These are phyloP conservation scores for Casuarius casuarius DNA, from an alignment of 2,113 vertebrate genomes.

Conservation along the genomic window DNA sequence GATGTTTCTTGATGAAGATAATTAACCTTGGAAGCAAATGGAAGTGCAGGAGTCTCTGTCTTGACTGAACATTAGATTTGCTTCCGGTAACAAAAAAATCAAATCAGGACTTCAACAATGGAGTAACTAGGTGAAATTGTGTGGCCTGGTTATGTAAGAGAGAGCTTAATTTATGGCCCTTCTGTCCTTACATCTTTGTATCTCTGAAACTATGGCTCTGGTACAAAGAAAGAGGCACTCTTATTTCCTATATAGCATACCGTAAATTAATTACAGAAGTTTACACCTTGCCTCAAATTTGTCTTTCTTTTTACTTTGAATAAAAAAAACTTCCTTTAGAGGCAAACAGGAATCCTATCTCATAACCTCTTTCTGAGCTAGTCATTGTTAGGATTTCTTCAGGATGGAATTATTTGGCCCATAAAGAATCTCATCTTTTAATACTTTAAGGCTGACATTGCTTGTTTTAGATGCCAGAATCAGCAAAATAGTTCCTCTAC, in stretches of 20 bases:
- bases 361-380: not conserved
- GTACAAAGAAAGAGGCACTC: not conserved
- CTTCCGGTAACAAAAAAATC: not conserved
- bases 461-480: not conserved
- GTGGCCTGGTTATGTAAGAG: not conserved
- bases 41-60: not conserved
- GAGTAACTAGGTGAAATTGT: not conserved
- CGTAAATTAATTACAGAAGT: not conserved
- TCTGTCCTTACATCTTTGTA: not conserved
- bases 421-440: constrained; percentile 1
- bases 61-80: not conserved
- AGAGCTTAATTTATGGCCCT: not conserved
- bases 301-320: not conserved
- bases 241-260: not conserved
- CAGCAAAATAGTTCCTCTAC: not conserved
- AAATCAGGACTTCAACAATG: not conserved
- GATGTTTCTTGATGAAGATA: not conserved
- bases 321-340: not conserved
- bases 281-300: not conserved
- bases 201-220: not conserved
- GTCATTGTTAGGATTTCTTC: not conserved
- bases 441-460: constrained; percentile 4
- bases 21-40: not conserved
- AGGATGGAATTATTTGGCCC: constrained; percentile 3
- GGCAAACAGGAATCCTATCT: not conserved